Evolutionary conservation across 2,113 vertebrate species (phyloP).

Genomic region (Macheiramphus alcinus): DNA sequence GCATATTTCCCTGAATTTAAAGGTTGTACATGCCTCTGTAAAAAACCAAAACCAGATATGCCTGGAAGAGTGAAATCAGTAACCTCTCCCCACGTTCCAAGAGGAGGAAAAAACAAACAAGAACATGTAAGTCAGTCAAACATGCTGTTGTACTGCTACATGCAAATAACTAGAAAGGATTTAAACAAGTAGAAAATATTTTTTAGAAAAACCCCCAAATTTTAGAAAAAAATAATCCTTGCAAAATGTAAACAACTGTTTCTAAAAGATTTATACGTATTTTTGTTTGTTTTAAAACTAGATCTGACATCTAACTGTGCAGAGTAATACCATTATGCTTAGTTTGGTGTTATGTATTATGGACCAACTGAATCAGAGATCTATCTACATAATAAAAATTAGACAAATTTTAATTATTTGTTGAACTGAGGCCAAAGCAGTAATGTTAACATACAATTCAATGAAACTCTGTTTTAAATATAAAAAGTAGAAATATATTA

Average conservation of each 20-base stretch:
- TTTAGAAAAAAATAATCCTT: neutral
- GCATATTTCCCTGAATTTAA: neutral
- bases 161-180: neutral
- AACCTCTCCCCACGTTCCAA: neutral
- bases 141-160: neutral
- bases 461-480: neutral
- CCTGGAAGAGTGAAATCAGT: neutral
- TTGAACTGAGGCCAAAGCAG: neutral
- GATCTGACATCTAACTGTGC: neutral
- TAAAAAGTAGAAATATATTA: neutral
- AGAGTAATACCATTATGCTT: neutral
- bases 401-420: neutral
- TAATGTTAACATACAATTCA: neutral
- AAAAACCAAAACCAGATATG: neutral
- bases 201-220: rapidly evolving
- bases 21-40: neutral
- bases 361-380: neutral
- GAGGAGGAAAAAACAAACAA: neutral
- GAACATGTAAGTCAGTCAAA: neutral
- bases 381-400: neutral
- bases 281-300: neutral
- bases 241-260: neutral
- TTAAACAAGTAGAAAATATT: neutral
- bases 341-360: neutral
- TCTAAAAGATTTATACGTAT: neutral